phyloP scores from a whole-genome alignment of 1,140 invertebrate genomes.

The Meteorus sp. region DNA sequence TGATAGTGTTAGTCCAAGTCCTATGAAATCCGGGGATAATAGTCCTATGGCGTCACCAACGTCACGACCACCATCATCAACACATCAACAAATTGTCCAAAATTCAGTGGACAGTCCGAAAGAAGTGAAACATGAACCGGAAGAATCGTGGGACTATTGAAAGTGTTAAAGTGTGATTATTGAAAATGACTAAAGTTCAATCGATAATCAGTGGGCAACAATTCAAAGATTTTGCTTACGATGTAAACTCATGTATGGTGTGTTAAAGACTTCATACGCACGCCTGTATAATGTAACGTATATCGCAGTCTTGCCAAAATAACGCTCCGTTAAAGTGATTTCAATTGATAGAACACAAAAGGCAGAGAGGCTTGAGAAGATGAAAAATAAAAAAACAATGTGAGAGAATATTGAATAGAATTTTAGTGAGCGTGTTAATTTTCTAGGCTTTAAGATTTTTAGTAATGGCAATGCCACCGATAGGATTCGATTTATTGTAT shows the following conservation, averaged over 20 bases:
- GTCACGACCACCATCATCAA: conserved; percentile 46
- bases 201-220: neutral
- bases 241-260: too few relatives aligned
- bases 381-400: too few relatives aligned
- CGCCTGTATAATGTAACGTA: too few relatives aligned
- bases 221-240: neutral
- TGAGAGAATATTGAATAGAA: neutral
- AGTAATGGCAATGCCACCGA: conserved; percentile 42
- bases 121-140: conserved; percentile 54
- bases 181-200: neutral
- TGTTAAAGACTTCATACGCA: too few relatives aligned
- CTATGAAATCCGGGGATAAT: conserved; percentile 49
- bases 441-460: conserved; percentile 1
- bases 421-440: neutral
- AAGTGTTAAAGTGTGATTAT: neutral
- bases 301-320: conserved; percentile 18
- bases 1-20: conserved; percentile 47
- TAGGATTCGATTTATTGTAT: conserved; percentile 48
- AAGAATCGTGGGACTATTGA: conserved; percentile 57
- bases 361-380: neutral
- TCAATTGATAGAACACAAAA: conserved; percentile 1
- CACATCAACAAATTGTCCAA: conserved; percentile 38
- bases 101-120: conserved; percentile 49
- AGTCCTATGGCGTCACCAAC: conserved; percentile 48
- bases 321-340: neutral